Percentiles rank a stretch among this genome's conserved stretches.
Conservation (phyloP, 2,888 invertebrate species). For the Drosophila maculinotata region DNA sequence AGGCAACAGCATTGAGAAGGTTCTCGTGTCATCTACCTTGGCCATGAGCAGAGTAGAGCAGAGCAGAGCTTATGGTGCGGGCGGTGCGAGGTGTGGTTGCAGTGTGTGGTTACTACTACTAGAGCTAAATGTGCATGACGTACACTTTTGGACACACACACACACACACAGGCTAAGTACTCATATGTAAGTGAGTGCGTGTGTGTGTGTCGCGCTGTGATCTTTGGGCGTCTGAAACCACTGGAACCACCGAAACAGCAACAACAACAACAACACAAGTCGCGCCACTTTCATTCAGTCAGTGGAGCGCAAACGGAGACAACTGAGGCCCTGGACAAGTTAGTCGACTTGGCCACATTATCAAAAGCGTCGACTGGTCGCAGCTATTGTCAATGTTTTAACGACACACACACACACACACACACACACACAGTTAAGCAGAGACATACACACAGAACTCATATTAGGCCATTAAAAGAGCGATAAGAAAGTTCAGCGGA, state of each 20-base stretch:
- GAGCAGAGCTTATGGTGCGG: constrained; percentile 6
- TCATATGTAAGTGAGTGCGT: background rate
- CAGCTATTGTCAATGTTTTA: constrained; percentile 70
- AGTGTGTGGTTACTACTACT: constrained; percentile 29
- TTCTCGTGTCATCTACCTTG: constrained; percentile 65
- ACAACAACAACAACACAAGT: constrained; percentile 21
- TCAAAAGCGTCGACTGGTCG: constrained; percentile 65
- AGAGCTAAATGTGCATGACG: constrained; percentile 75
- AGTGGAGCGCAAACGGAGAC: constrained; percentile 73
- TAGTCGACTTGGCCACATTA: constrained; percentile 58
- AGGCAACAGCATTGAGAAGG: constrained; percentile 57
- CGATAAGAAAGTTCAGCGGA: constrained; percentile 81
- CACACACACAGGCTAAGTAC: constrained; percentile 9
- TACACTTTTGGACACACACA: constrained; percentile 76
- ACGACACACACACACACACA: constrained; percentile 36
- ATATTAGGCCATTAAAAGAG: constrained; percentile 80
- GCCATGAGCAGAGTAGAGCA: constrained; percentile 28
- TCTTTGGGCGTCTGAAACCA: constrained; percentile 60
- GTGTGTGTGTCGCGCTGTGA: constrained; percentile 51
- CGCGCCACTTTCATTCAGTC: constrained; percentile 70
- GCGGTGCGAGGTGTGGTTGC: constrained; percentile 7
- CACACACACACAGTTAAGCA: constrained; percentile 6
- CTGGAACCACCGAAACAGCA: constrained; percentile 45
- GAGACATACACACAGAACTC: constrained; percentile 47
- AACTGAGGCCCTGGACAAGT: constrained; percentile 47